Conservation (phyloP, 2,113 vertebrate genomes). For the Hippocampus barbouri region DNA sequence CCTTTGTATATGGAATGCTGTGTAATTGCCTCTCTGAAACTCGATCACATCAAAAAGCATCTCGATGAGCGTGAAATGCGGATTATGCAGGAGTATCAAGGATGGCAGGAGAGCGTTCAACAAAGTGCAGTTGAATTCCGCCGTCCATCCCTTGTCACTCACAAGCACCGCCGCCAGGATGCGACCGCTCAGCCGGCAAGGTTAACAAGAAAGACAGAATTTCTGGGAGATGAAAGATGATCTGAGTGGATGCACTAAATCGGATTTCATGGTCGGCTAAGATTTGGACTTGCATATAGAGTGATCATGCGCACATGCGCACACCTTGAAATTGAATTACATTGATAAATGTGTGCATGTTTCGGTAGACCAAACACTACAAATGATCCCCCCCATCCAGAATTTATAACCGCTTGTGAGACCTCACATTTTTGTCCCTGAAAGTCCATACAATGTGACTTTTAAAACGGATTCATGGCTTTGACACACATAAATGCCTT, state of each 20-base stretch:
- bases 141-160: not conserved
- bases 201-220: constrained; percentile 47
- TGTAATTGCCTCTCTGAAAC: constrained; percentile 31
- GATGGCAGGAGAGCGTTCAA: constrained; percentile 16
- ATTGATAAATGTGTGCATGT: constrained; percentile 5
- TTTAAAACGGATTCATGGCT: constrained; percentile 3
- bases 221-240: constrained; percentile 60
- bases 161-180: constrained; percentile 12
- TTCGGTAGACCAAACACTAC: not conserved
- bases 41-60: constrained; percentile 36
- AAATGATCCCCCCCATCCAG: not conserved
- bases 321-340: constrained; percentile 7
- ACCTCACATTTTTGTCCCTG: not conserved
- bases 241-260: constrained; percentile 51
- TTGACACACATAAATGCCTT: constrained; percentile 19
- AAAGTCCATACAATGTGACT: not conserved
- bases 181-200: constrained; percentile 29
- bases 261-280: constrained; percentile 55
- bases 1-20: constrained; percentile 16
- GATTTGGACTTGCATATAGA: constrained; percentile 38
- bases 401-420: not conserved
- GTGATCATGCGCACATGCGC: constrained; percentile 35
- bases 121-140: constrained; percentile 12
- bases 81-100: constrained; percentile 35
- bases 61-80: constrained; percentile 33